Base-by-base conservation (phyloP, 92 coral and sea anemone species). In the Zoanthus solanderi region DNA sequence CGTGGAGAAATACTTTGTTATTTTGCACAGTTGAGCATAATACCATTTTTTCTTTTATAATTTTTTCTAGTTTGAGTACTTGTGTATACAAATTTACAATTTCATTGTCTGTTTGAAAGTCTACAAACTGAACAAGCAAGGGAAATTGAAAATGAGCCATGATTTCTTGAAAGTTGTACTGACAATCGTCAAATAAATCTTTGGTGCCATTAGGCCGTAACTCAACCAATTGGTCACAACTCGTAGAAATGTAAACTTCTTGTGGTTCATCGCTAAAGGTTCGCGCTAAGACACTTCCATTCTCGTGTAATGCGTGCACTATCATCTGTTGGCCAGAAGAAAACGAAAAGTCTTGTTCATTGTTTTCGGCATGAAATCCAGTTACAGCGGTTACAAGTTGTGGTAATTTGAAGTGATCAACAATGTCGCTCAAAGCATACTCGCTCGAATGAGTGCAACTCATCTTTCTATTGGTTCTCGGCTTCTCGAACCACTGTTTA, bases 31-130 rank as follows among this genome's bases (percentile, higher is more conserved):
- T 17, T 6, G 79, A 75, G 44, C 79, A 75, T 6, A 75, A 9
- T 1, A 75, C 58, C 79, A 75, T 48, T 47, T 75, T 58, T 9
- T 75, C 79, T 75, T n/a, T 75, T 7, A 75, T n/a, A 75, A 75
- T 15, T 75, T 54, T n/a, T 46, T 75, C 79, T 5, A 75, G 60
- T 75, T 31, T 18, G 12, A 75, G 79, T 47, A 75, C 37, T 75
- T 46, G 58, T 4, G 58, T 17, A 32, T 23, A 47, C 5, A 75
- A 48, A 10, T 47, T 37, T 2, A 32, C 54, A 18, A 75, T 6
- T 1, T 42, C 79, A 75, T 75, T 14, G 29, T 48, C 79, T 75
- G 53, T 47, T 75, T 48, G 6, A 47, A 7, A 29, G 15, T 48
- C 9, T 53, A 75, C 61, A 75, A 75, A 47, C 32, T 75, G 58